Conservation (phyloP, 2,797 vertebrate genomes). For the Ciconia nigra region DNA sequence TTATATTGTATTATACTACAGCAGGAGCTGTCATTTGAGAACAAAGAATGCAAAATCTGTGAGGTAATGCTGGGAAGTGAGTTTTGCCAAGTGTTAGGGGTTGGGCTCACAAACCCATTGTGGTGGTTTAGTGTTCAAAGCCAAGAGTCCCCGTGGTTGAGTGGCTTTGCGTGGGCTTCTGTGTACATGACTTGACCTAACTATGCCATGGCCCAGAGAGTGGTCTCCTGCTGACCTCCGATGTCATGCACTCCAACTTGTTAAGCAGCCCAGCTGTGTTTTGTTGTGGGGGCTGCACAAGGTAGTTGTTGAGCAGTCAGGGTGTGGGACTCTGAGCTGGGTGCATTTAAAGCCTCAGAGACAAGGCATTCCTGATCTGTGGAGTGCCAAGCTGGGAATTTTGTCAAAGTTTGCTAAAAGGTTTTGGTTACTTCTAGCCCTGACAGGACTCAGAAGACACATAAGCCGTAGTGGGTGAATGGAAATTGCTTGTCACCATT, state of each 20-base stretch:
- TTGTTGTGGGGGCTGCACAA: neutral
- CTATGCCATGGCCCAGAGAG: neutral
- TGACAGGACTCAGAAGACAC: neutral
- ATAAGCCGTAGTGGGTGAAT: neutral
- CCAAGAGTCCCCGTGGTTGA: neutral
- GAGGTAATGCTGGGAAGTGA: neutral
- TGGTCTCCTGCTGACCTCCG: neutral
- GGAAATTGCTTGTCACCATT: neutral
- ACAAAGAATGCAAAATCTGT: neutral
- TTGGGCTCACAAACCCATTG: neutral
- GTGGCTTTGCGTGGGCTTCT: neutral
- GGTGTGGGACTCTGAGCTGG: neutral
- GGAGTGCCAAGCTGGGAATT: neutral
- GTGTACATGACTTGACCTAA: neutral
- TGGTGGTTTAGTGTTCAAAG: neutral
- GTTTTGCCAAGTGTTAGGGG: neutral
- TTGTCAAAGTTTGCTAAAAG: neutral
- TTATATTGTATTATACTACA: neutral
- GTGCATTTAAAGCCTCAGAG: neutral
- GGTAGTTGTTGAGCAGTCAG: neutral
- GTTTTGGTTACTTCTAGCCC: neutral
- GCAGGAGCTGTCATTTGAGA: neutral
- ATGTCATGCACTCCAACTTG: neutral
- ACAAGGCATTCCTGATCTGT: neutral
- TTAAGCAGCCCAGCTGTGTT: neutral